These are phyloP conservation scores for Bufotes viridis DNA, from an alignment of 2,797 vertebrate genomes.

Conservation along the genomic window DNA sequence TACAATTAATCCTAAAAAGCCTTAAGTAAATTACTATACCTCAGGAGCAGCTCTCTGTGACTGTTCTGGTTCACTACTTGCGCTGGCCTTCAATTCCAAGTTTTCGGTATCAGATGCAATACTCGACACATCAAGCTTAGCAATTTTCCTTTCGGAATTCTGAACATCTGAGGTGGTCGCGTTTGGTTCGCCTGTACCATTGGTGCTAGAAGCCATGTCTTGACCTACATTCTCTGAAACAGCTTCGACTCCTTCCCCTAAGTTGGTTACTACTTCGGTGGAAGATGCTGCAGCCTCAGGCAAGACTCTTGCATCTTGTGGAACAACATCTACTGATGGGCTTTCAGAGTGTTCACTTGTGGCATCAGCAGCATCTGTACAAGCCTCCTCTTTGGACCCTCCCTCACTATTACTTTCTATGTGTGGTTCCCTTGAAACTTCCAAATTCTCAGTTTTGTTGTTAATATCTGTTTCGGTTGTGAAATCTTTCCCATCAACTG, in stretches of 20 bases:
- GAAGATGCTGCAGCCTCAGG: constrained; percentile 25
- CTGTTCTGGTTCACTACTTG: constrained; percentile 65
- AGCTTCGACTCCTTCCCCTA: constrained; percentile 32
- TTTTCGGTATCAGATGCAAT: constrained; percentile 95
- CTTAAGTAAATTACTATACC: constrained; percentile 70
- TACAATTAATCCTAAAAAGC: not conserved
- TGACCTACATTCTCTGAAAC: constrained; percentile 35
- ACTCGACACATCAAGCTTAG: constrained; percentile 91
- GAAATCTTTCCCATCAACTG: not conserved
- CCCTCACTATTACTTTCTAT: constrained; percentile 66
- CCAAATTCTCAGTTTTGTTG: constrained; percentile 64
- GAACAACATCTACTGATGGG: constrained; percentile 59
- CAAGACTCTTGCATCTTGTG: constrained; percentile 33
- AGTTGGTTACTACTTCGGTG: not conserved
- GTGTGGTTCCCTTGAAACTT: constrained; percentile 61
- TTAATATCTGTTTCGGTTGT: not conserved
- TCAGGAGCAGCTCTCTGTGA: constrained; percentile 65
- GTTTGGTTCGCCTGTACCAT: constrained; percentile 39
- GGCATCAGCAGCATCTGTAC: constrained; percentile 48
- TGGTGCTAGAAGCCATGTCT: constrained; percentile 34
- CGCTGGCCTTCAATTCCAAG: constrained; percentile 84
- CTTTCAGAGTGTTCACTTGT: not conserved
- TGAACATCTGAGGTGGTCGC: constrained; percentile 64
- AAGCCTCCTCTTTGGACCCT: constrained; percentile 59
- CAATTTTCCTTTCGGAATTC: constrained; percentile 87